Evolutionary conservation across 2,113 vertebrate species (phyloP), one percentile per base, ranked within the genome.

Genomic region (Chionodraco myersi): DNA sequence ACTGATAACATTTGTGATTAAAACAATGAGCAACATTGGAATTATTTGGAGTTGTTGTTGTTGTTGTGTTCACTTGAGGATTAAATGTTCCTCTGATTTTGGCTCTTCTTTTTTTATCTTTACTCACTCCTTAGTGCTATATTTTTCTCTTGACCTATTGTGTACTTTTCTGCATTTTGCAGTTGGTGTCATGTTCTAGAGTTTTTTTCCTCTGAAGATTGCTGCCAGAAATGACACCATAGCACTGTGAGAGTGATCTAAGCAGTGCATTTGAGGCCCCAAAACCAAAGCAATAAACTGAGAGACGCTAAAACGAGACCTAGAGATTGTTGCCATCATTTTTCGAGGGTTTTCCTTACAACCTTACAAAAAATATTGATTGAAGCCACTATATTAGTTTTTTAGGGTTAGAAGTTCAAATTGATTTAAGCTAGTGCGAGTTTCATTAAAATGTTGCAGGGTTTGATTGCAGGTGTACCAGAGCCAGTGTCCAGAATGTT

Each of bases 401-500:
- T 6, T 21, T 41, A 23, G 14, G 47, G 23, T 58, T 49, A 36
- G 23, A 53, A 14, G 53, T 34, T 41, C 5, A 41, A 41, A 41
- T 41, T 41, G 36, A 41, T 41, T 41, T 7, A 41, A 41, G 7
- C 36, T 6, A 41, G 15, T 16, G 3, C 16, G 26, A 18, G 2
- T 67, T 58, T 56, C 0, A 47, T 45, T 11, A 26, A 34, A 47
- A 26, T 34, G 61, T 6, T 36, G 21, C 10, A 34, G 45, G 14
- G 36, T 52, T 2, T 23, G 10, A 53, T 44, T 15, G 58, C 0
- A 51, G 54, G 7, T n/a, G 44, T 91, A 94, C 93, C 93, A n/a
- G 92, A 91, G 52, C 98, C 98, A 0, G 96, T 96, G 89, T 99
- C 98, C 95, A 99, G 95, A 85, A 99, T 98, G 93, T 98, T 99